A percentile compares a stretch with the other conserved stretches of the same genome.
These are phyloP conservation scores for Amphiprion ocellaris DNA, from an alignment of 2,113 vertebrate genomes.

Conservation along the genomic window DNA sequence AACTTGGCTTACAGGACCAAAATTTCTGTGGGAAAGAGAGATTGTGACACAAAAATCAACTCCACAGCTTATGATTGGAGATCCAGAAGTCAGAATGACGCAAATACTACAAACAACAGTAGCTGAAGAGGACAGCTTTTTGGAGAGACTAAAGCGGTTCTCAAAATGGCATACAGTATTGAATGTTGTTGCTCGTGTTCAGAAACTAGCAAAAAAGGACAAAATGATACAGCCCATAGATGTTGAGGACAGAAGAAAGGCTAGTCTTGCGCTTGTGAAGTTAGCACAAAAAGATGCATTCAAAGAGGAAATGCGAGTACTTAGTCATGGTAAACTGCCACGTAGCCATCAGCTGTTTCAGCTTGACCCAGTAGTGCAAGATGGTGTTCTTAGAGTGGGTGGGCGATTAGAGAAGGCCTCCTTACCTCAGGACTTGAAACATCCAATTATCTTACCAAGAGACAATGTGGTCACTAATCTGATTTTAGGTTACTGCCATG, in stretches of 20 bases:
- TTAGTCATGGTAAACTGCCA: not conserved
- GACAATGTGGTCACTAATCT: not conserved
- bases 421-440: not conserved
- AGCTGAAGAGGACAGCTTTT: too few species aligned
- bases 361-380: not conserved
- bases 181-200: too few species aligned
- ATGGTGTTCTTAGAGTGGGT: not conserved
- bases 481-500: too few species aligned
- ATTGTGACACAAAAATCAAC: not conserved
- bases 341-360: not conserved
- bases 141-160: too few species aligned
- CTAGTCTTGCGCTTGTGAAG: not conserved
- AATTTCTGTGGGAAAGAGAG: slow-evolving; percentile 26
- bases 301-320: not conserved
- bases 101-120: not conserved
- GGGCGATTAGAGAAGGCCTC: not conserved
- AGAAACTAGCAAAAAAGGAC: not conserved
- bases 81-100: slow-evolving; percentile 19
- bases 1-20: slow-evolving; percentile 38
- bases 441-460: not conserved
- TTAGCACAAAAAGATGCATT: not conserved
- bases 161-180: too few species aligned
- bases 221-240: not conserved
- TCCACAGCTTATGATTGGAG: not conserved
- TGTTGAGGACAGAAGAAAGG: not conserved